Percentiles rank a stretch among this genome's conserved stretches.
These are phyloP conservation scores for Ctenosaura bakeri DNA, from an alignment of 2,797 vertebrate species.

Conservation along the genomic window DNA sequence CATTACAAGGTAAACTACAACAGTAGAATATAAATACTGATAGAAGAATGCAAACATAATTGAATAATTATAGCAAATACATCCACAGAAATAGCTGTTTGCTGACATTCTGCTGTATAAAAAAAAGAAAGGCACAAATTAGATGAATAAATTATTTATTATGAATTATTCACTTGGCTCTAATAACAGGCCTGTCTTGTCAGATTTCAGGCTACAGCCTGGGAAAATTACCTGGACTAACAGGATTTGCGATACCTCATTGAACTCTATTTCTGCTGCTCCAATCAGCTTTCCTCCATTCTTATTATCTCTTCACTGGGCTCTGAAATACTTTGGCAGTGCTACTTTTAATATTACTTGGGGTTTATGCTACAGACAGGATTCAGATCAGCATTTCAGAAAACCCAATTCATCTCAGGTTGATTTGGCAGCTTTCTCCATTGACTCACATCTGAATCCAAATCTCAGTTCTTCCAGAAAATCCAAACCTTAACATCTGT, in stretches of 20 bases:
- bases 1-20: constrained; percentile 14
- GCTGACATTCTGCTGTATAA: constrained; percentile 8
- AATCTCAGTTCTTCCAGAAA: background rate
- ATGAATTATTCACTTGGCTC: constrained; percentile 43
- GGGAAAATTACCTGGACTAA: constrained; percentile 74
- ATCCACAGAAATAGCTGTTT: constrained; percentile 49
- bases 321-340: constrained; percentile 50
- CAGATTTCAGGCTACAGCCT: constrained; percentile 63
- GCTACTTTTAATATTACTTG: fast-evolving
- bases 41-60: constrained; percentile 32
- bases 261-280: constrained; percentile 53
- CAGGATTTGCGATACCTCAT: constrained; percentile 75
- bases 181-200: constrained; percentile 58
- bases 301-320: constrained; percentile 37
- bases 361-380: background rate
- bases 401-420: background rate
- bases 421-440: background rate
- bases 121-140: constrained; percentile 41
- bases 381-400: background rate
- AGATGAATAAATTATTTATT: constrained; percentile 48
- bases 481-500: background rate
- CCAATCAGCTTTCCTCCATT: constrained; percentile 51
- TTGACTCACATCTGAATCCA: background rate
- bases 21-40: constrained; percentile 6
- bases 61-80: constrained; percentile 45